These are phyloP conservation scores for Gobionotothen gibberifrons DNA, from an alignment of 2,797 vertebrate genomes.

Conservation along the genomic window DNA sequence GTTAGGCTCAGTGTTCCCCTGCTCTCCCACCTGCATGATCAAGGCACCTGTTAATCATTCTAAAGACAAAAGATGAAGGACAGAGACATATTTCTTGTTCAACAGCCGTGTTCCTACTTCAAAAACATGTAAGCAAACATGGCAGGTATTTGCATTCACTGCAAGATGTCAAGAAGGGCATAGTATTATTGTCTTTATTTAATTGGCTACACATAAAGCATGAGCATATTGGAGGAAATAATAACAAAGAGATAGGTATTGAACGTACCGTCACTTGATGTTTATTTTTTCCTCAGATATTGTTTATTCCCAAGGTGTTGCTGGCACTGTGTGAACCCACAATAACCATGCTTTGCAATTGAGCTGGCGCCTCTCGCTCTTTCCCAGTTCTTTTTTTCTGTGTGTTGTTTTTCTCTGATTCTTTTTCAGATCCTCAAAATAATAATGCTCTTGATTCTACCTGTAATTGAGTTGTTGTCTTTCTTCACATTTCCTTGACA, in stretches of 20 bases:
- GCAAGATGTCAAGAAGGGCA: neutral
- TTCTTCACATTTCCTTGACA: constrained; percentile 39
- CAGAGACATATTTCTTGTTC: neutral
- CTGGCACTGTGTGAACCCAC: constrained; percentile 40
- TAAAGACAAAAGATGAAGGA: constrained; percentile 32
- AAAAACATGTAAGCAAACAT: constrained; percentile 13
- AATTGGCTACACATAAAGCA: constrained; percentile 29
- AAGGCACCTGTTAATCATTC: constrained; percentile 57
- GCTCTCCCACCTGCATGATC: constrained; percentile 44
- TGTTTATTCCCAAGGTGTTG: constrained; percentile 57
- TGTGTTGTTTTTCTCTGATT: constrained; percentile 31
- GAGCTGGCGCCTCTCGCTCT: constrained; percentile 28
- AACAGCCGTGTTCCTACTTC: neutral
- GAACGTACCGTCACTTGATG: constrained; percentile 40
- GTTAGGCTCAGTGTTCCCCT: constrained; percentile 50
- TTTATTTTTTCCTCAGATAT: constrained; percentile 45
- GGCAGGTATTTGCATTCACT: constrained; percentile 20
- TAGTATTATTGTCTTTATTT: constrained; percentile 26
- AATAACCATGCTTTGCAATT: constrained; percentile 48
- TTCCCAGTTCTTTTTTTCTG: constrained; percentile 10
- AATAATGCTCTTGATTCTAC: constrained; percentile 58
- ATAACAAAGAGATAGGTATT: constrained; percentile 39
- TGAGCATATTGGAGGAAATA: constrained; percentile 22
- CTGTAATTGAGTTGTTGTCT: constrained; percentile 62
- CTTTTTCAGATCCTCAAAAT: constrained; percentile 45